Percentiles rank a stretch among this genome's conserved stretches.
Conservation (phyloP, 2,113 vertebrate species). For the Dromas ardeola region DNA sequence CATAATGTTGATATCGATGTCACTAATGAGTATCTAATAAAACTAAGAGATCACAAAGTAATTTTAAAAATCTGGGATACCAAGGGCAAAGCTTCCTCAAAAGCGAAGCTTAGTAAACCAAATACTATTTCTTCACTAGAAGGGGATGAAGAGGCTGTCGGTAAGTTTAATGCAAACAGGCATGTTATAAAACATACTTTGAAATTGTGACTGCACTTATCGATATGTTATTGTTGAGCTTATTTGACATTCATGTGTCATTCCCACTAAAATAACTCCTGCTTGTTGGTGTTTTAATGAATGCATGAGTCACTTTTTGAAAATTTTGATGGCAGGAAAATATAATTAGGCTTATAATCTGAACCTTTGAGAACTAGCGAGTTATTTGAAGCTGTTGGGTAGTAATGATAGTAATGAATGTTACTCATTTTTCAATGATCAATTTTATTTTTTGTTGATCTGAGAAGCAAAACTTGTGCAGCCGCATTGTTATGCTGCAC, state of each 20-base stretch:
- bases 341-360: background rate
- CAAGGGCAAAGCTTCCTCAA: conserved; percentile 72
- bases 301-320: background rate
- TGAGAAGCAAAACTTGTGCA: background rate
- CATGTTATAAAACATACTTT: background rate
- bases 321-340: background rate
- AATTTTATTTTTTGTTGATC: background rate
- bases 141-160: conserved; percentile 15
- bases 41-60: conserved; percentile 79
- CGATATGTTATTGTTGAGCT: background rate
- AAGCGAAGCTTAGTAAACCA: conserved; percentile 60
- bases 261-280: background rate
- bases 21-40: conserved; percentile 77
- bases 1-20: conserved; percentile 70
- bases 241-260: background rate
- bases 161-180: conserved; percentile 18
- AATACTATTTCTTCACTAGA: background rate
- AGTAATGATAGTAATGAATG: background rate
- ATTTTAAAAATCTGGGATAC: conserved; percentile 77
- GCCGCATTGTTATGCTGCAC: background rate
- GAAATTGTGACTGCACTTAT: background rate
- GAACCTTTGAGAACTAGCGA: background rate
- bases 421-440: background rate
- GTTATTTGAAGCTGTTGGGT: background rate
- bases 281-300: background rate